Evolutionary conservation across 2,113 vertebrate genomes (phyloP), one percentile per base, ranked within the genome.

Genomic region (Nansenia antarctica): DNA sequence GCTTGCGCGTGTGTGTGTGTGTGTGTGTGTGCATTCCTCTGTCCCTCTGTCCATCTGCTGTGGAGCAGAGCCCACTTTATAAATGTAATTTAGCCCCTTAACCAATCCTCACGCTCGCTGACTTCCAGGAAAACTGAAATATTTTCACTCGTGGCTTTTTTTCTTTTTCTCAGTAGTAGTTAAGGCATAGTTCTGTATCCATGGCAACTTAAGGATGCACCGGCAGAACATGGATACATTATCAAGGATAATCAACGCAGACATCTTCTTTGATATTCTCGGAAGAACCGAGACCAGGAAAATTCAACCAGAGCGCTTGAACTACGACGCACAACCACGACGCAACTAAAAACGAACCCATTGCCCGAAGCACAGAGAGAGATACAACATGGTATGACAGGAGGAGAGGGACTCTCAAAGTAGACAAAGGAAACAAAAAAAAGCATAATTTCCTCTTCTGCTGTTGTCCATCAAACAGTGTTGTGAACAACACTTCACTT

Each of bases 391-490:
- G 42, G 34, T 8, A 49, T 3, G 32, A 9, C 9, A 32, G 20
- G 8, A 62, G 39, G 2, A 18, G 35, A 30, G 3, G 12, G 4
- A 29, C n/a, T n/a, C n/a, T n/a, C n/a, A n/a, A n/a, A n/a, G n/a
- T 27, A 57, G 24, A 57, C 49, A 32, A 24, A 26, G 14, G 20
- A 20, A 29, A 11, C 3, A n/a, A 20, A 52, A 65, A 3, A 55
- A 9, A 26, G 52, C n/a, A n/a, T n/a, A n/a, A n/a, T n/a, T n/a
- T n/a, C n/a, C n/a, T n/a, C n/a, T n/a, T n/a, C n/a, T n/a, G n/a
- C n/a, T n/a, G n/a, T n/a, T n/a, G n/a, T n/a, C n/a, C 54, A 70
- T n/a, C 52, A 54, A 77, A 78, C 45, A 76, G 60, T 62, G 74
- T 81, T 83, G 77, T 24, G 1, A 11, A 55, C 60, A 11, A 55